Base-by-base conservation (phyloP, 2,888 invertebrate species). In the Scaptomyza reducta region DNA sequence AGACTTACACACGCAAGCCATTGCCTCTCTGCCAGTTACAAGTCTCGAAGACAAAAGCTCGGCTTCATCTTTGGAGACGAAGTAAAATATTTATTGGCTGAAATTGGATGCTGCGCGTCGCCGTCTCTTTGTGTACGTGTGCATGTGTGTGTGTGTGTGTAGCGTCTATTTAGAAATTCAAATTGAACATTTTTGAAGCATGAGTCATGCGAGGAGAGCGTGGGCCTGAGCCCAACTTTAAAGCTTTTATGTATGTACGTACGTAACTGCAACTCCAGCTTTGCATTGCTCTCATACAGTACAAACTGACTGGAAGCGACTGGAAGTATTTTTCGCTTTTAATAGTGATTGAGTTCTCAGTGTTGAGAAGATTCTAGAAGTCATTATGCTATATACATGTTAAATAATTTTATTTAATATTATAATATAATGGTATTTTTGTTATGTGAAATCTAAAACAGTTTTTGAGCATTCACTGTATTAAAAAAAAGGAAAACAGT, bases 141-240 rank as follows among this genome's bases (percentile, higher is more conserved):
- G 11, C 54, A 14, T 58, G 27, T 58, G 49, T 59, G 38, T 56
- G 62, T 68, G 22, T 65, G 45, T 70, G 68, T 82, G 70, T 70
- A 69, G 83, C 70, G 70, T 76, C 79, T 85, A 79, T 78, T 83
- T 80, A 80, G 81, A 81, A 87, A 85, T 85, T 87, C 79, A 85
- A 85, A 84, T 85, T 82, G 56, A 79, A 77, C 40, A 85, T 87
- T 76, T 56, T 74, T 84, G 2, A 67, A 57, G 68, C 71, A 76
- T 85, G 85, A 87, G 79, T 85, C 87, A 85, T 79, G 40, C 58
- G 35, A 60, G 13, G 29, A 40, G 54, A 79, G 70, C 82, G 79
- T 75, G 75, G 77, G 82, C 64, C 49, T 67, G 50, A 69, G 51
- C 65, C 63, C 16, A 50, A 49, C 45, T 66, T 66, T 58, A 22